Evolutionary conservation across 2,113 vertebrate genomes (phyloP).

Genomic region (Boleophthalmus pectinirostris): DNA sequence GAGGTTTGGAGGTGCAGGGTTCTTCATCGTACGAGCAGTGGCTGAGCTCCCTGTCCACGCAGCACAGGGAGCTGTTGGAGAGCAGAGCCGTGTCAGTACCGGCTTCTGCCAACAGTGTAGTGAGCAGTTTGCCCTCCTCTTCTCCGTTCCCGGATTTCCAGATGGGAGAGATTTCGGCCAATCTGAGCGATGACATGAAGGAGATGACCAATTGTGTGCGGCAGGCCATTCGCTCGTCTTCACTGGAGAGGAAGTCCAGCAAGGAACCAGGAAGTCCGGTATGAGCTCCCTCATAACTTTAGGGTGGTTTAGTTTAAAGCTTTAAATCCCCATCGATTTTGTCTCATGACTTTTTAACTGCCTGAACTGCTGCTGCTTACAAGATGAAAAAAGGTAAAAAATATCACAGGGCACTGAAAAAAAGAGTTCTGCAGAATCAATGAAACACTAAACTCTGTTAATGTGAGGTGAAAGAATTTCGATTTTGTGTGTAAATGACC

Average conservation of each 20-base stretch:
- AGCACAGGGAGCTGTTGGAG: slow-evolving; percentile 88
- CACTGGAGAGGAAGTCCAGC: slow-evolving; percentile 90
- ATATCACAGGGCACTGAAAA: no score
- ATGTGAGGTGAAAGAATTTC: no score
- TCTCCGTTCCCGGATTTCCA: slow-evolving; percentile 84
- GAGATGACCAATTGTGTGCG: slow-evolving; percentile 98
- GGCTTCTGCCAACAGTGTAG: slow-evolving; percentile 38
- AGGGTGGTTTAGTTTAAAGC: no score
- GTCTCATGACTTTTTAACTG: no score
- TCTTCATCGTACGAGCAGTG: slow-evolving; percentile 84
- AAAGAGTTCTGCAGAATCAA: no score
- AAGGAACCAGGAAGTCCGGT: slow-evolving; percentile 86
- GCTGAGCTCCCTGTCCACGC: slow-evolving; percentile 91
- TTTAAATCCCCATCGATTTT: no score
- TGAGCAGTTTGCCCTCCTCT: slow-evolving; percentile 58
- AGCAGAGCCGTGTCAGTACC: slow-evolving; percentile 50
- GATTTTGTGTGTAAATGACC: no score
- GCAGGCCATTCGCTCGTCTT: slow-evolving; percentile 95
- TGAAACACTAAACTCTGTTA: no score
- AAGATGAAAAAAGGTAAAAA: no score
- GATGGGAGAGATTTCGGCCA: slow-evolving; percentile 85
- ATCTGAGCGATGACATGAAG: slow-evolving; percentile 98
- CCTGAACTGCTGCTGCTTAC: no score
- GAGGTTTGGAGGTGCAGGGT: slow-evolving; percentile 23
- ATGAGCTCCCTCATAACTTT: not conserved